A percentile compares a stretch with the other conserved stretches of the same genome.
These are phyloP conservation scores for Tokudaia tokunoshimensis DNA, from an alignment of 2,797 vertebrate genomes.

Conservation along the genomic window DNA sequence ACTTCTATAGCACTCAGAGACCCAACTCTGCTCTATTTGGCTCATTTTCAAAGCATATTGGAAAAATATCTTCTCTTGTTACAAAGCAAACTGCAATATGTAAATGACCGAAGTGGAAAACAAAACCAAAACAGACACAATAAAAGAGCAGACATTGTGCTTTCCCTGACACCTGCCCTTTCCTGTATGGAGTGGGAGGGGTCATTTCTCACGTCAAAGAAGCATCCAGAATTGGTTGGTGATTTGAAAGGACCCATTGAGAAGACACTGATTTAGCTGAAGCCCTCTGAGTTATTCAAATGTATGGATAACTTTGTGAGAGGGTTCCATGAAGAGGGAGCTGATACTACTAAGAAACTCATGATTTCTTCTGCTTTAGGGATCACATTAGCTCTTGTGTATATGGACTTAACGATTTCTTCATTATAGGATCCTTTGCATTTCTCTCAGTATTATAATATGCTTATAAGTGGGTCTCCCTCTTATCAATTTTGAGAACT, in stretches of 20 bases:
- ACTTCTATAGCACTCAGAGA: not conserved
- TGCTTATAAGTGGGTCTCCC: not conserved
- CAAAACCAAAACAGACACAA: not conserved
- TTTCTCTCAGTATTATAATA: not conserved
- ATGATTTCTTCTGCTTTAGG: not conserved
- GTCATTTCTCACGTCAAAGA: not conserved
- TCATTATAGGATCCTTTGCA: not conserved
- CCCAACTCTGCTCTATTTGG: not conserved
- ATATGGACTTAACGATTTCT: not conserved
- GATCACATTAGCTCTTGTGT: not conserved
- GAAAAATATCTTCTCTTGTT: constrained; percentile 8
- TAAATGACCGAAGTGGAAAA: not conserved
- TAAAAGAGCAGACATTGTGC: not conserved
- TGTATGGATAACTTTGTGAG: not conserved
- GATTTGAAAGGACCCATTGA: not conserved
- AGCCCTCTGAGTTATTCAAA: not conserved
- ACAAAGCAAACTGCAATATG: constrained; percentile 10
- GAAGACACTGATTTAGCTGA: not conserved
- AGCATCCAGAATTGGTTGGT: not conserved
- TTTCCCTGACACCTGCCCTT: not conserved
- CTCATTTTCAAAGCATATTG: not conserved
- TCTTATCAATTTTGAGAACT: not conserved
- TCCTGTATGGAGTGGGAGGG: not conserved
- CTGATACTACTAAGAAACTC: rapidly evolving
- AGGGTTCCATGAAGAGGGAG: not conserved